Conservation (phyloP, 2,888 invertebrate genomes). For the Anodontia alba region DNA sequence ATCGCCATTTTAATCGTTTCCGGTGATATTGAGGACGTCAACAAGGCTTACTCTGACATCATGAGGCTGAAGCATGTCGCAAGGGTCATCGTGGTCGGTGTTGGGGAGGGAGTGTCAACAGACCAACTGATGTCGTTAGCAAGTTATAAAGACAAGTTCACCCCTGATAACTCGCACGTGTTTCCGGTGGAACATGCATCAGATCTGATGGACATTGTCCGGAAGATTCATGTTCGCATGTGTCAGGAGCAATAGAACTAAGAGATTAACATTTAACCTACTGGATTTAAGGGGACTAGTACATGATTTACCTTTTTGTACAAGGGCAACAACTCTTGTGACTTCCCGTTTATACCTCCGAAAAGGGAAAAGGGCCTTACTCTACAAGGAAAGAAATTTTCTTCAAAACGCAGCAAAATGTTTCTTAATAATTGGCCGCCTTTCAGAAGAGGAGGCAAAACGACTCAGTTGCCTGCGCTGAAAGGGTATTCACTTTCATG, state of each 20-base stretch:
- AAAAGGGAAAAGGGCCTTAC: too few species aligned
- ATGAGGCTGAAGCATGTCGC: conserved; percentile 25
- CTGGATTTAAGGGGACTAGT: background rate
- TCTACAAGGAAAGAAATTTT: too few species aligned
- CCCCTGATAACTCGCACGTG: conserved; percentile 40
- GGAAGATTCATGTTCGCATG: conserved; percentile 34
- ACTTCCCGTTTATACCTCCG: too few species aligned
- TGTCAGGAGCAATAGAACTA: conserved; percentile 32
- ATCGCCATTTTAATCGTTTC: conserved; percentile 26
- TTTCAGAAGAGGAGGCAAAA: too few species aligned
- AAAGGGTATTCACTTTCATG: too few species aligned
- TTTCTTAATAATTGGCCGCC: too few species aligned
- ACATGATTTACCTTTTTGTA: too few species aligned
- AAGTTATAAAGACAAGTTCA: conserved; percentile 29
- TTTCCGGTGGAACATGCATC: conserved; percentile 23
- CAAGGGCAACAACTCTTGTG: too few species aligned
- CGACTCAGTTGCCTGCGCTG: too few species aligned
- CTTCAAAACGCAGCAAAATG: too few species aligned
- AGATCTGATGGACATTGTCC: conserved; percentile 27
- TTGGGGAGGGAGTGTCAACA: conserved; percentile 25
- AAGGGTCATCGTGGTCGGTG: conserved; percentile 26
- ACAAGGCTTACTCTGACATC: conserved; percentile 1
- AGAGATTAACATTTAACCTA: too few species aligned
- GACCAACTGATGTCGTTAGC: conserved; percentile 31
- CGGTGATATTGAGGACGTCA: conserved; percentile 28